phyloP scores from a whole-genome alignment of 2,888 invertebrate genomes.

The Trimorus sp. region DNA sequence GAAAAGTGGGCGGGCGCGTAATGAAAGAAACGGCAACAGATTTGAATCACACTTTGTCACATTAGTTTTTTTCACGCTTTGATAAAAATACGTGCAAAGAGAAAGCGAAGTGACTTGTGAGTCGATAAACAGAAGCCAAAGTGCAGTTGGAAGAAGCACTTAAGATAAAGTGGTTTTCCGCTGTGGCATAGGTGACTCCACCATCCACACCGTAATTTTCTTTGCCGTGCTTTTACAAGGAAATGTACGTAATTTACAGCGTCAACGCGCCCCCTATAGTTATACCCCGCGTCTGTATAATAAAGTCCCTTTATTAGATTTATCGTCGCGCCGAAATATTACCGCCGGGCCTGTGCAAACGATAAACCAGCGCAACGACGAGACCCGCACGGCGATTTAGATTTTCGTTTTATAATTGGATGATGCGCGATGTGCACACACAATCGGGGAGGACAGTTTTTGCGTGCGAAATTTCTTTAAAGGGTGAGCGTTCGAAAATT shows the following conservation, averaged over 20 bases:
- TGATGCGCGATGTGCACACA: background rate
- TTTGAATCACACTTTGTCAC: constrained; percentile 65
- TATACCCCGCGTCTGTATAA: constrained; percentile 52
- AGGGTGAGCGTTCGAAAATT: too few species aligned
- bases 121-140: constrained; percentile 71
- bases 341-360: constrained; percentile 29
- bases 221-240: constrained; percentile 63
- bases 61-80: constrained; percentile 48
- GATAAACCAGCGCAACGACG: constrained; percentile 44
- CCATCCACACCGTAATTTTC: constrained; percentile 65
- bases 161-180: constrained; percentile 71
- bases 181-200: constrained; percentile 58
- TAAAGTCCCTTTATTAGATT: constrained; percentile 63
- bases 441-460: background rate
- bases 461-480: too few species aligned
- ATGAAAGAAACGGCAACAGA: constrained; percentile 30
- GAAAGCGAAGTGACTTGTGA: constrained; percentile 69
- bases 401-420: constrained; percentile 30
- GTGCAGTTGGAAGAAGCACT: constrained; percentile 72
- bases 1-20: background rate
- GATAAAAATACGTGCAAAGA: constrained; percentile 52
- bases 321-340: constrained; percentile 54
- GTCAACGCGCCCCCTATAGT: constrained; percentile 49
- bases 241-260: constrained; percentile 62
- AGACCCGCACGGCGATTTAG: constrained; percentile 20